Conservation (phyloP, 2,113 vertebrate species). For the Dromiciops gliroides region DNA sequence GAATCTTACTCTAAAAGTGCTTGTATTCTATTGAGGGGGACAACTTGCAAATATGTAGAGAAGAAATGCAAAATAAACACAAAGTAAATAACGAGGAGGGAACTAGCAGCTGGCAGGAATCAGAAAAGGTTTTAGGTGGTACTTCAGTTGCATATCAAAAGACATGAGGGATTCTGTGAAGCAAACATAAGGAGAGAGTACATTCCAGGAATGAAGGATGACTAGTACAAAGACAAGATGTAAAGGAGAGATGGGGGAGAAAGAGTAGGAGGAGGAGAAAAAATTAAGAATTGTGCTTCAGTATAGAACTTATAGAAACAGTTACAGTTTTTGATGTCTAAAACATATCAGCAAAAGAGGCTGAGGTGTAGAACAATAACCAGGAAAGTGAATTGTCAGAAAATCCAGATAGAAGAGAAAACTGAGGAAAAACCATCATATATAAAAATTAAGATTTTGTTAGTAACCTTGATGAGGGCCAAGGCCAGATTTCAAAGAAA, state of each 20-base stretch:
- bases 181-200: not conserved
- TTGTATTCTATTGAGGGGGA: not conserved
- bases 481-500: not conserved
- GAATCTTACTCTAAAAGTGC: not conserved
- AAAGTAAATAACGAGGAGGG: not conserved
- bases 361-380: too few species aligned
- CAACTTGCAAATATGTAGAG: not conserved
- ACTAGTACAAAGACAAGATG: not conserved
- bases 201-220: not conserved
- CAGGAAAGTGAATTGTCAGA: not conserved
- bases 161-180: not conserved
- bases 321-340: not conserved
- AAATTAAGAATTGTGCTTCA: not conserved
- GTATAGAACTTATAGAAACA: not conserved
- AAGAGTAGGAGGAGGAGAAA: not conserved
- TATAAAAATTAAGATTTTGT: not conserved
- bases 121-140: not conserved
- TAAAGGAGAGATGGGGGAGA: not conserved
- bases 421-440: not conserved
- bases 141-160: not conserved
- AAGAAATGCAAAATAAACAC: not conserved
- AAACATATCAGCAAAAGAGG: not conserved
- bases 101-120: not conserved
- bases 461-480: not conserved
- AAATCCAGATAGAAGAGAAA: not conserved